Percentiles rank a stretch among this genome's conserved stretches.
Evolutionary conservation across 2,113 vertebrate species (phyloP).

Genomic region (Anoura caudifer): DNA sequence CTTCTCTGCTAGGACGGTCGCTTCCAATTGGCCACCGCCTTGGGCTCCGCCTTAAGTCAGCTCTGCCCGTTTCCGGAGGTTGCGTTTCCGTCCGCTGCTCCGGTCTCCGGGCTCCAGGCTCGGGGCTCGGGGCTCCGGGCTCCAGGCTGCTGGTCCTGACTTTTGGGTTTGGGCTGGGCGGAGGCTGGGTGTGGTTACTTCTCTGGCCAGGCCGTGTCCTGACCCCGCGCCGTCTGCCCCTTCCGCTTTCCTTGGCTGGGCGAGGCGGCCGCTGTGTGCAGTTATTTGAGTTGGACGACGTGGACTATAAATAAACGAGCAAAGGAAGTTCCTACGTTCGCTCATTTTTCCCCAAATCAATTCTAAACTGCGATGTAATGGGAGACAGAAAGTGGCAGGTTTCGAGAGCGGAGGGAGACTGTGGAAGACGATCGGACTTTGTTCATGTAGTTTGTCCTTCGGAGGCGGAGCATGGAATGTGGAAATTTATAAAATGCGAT

Average conservation of each 20-base stretch:
- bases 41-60: background rate
- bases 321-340: background rate
- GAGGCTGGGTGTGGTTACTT: background rate
- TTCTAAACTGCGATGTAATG: background rate
- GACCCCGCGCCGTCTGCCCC: background rate
- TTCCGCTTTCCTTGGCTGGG: background rate
- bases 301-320: background rate
- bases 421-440: background rate
- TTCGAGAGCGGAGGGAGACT: background rate
- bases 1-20: background rate
- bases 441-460: background rate
- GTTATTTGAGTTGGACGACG: background rate
- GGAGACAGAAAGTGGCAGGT: background rate
- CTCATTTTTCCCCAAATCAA: background rate
- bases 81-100: background rate
- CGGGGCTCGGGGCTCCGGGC: too few species aligned
- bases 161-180: rapidly evolving
- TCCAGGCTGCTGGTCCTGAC: background rate
- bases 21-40: conserved; percentile 37
- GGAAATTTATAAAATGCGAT: background rate
- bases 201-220: rapidly evolving
- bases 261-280: rapidly evolving
- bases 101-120: rapidly evolving
- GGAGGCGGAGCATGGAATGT: background rate
- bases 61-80: background rate